Evolutionary conservation across 2,888 invertebrate species (phyloP).

Genomic region (Eupithecia centaureata): DNA sequence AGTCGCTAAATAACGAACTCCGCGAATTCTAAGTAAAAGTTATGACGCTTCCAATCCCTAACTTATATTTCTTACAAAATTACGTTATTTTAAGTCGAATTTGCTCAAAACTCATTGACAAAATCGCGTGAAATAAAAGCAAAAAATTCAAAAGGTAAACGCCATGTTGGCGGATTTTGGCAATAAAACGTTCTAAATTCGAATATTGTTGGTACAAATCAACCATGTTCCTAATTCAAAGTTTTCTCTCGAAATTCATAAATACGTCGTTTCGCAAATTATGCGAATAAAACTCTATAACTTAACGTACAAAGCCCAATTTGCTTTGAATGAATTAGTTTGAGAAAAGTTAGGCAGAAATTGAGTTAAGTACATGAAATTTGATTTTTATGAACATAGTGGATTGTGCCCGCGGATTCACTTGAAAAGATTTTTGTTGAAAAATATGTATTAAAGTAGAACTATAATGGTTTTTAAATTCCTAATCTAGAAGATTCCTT

Average conservation of each 20-base stretch:
- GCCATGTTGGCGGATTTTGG: background rate
- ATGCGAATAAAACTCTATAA: conserved; percentile 18
- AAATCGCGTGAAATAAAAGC: background rate
- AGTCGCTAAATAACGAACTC: background rate
- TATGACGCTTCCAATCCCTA: background rate
- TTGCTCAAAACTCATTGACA: background rate
- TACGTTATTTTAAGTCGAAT: background rate
- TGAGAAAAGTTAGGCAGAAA: conserved; percentile 21
- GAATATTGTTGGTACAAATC: conserved; percentile 14
- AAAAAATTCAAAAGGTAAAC: background rate
- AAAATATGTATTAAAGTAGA: too few species aligned
- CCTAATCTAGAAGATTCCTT: too few species aligned
- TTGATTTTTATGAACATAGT: conserved; percentile 12
- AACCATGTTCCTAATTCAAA: conserved; percentile 18
- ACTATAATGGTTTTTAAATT: too few species aligned
- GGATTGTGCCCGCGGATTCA: background rate
- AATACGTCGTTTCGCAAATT: conserved; percentile 11
- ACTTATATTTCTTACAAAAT: background rate
- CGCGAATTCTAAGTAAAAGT: background rate
- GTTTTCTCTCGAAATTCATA: background rate
- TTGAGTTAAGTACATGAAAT: conserved; percentile 18
- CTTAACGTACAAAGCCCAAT: conserved; percentile 16
- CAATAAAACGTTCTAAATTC: conserved; percentile 1
- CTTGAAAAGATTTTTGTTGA: background rate
- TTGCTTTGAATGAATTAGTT: conserved; percentile 18